Base-by-base conservation (phyloP, 2,797 vertebrate genomes). In the Ibycter americanus region DNA sequence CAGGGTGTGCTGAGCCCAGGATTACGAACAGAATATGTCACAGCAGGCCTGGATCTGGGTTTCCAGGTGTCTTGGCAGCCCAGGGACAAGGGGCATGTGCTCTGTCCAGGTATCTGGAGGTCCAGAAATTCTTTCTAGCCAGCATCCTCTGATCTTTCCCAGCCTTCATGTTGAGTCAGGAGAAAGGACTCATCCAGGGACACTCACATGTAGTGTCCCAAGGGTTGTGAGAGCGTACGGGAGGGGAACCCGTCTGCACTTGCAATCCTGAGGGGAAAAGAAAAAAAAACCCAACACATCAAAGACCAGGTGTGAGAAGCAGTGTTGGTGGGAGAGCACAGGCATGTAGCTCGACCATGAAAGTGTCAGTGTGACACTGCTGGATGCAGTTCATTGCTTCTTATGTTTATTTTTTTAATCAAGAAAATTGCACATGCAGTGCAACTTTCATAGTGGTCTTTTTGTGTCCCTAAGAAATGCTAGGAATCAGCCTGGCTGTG, bases 371-470 rank as follows among this genome's bases (percentile, higher is more conserved):
- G 66, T 89, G 84, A 89, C 87, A 58, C 54, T 61, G 70, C 54
- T 2, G 2, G 38, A 74, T 17, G 36, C 26, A 42, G n/a, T 90
- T 84, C 19, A 18, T 66, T 89, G 89, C 40, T 42, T 42, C 58
- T 84, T 21, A 4, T 86, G 32, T 91, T 95, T 90, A 42, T 58
- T 71, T 89, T 87, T 95, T 93, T 73, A 96, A 92, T 94, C 54
- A 84, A 89, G 77, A 82, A 89, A 79, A 92, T 72, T 23, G 38
- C 62, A 47, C 21, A 32, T 19, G 36, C 42, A 36, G 34, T n/a
- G 25, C 29, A 38, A 40, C 31, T 82, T 58, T 32, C 15, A 22
- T 7, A 47, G 36, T 25, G 38, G 83, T 91, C 67, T 93, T 58
- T 58, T 70, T 63, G 42, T 29, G 18, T 32, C 22, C 18, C 49